phyloP scores from a whole-genome alignment of 2,113 vertebrate species.

The Brienomyrus brachyistius region DNA sequence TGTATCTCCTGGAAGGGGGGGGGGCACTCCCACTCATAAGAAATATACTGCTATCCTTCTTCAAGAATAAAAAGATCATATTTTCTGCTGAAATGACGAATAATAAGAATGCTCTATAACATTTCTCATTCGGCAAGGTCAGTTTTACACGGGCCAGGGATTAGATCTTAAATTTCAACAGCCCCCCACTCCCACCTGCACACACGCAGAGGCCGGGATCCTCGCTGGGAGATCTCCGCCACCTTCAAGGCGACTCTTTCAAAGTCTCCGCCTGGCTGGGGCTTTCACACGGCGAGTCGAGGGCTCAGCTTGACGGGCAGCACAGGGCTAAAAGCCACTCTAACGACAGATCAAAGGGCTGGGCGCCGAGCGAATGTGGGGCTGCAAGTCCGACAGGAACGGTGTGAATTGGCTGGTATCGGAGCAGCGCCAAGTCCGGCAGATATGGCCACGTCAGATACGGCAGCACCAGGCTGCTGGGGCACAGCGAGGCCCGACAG shows the following conservation, averaged over 20 bases:
- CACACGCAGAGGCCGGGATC: neutral
- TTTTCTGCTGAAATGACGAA: neutral
- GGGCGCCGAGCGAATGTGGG: neutral
- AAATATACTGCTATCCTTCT: neutral
- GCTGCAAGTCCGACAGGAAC: too few species aligned
- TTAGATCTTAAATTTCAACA: neutral
- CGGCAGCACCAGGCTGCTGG: neutral
- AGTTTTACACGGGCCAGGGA: too few species aligned
- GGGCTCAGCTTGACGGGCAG: neutral
- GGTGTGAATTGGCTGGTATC: neutral
- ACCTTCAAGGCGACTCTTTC: neutral
- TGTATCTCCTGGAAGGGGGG: neutral
- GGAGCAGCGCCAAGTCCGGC: neutral
- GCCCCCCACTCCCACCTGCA: neutral
- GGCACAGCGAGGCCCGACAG: neutral
- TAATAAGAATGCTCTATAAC: too few species aligned
- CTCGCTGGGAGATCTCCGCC: neutral
- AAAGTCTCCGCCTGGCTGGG: neutral
- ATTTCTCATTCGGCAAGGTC: neutral
- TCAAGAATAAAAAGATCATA: neutral
- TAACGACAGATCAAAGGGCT: neutral
- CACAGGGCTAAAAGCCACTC: neutral
- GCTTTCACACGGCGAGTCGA: neutral
- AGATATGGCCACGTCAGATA: neutral
- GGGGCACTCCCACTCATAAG: too few species aligned